Evolutionary conservation across 2,797 vertebrate species (phyloP).

Genomic region (Xenentodon cancila): DNA sequence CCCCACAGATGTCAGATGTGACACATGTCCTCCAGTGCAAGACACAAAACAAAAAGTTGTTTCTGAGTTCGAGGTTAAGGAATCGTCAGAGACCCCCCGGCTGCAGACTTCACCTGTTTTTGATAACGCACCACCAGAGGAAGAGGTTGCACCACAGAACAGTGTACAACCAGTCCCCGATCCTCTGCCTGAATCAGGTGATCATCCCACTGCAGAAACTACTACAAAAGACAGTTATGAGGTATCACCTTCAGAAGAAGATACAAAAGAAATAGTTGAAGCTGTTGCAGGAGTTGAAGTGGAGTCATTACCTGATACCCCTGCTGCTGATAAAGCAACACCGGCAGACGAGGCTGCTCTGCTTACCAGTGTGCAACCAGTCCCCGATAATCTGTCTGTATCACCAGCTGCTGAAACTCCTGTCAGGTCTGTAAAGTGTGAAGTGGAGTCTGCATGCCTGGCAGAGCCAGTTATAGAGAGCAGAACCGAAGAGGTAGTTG

Average conservation of each 20-base stretch:
- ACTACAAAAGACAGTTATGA: constrained; percentile 13
- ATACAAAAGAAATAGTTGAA: constrained; percentile 5
- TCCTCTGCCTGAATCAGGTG: neutral
- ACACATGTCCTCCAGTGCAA: too few species aligned
- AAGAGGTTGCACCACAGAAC: too few species aligned
- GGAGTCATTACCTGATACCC: neutral
- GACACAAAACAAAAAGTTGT: too few species aligned
- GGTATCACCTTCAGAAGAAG: neutral
- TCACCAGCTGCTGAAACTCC: constrained; percentile 5
- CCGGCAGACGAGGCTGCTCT: constrained; percentile 9
- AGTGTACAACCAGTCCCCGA: too few species aligned
- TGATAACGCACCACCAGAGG: too few species aligned
- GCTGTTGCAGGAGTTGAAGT: constrained; percentile 7
- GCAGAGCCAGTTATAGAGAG: constrained; percentile 12
- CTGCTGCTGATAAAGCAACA: constrained; percentile 12
- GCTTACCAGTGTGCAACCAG: constrained; percentile 2
- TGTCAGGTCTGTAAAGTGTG: constrained; percentile 4
- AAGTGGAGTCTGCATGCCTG: neutral
- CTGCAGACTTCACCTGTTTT: too few species aligned
- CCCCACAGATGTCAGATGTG: too few species aligned
- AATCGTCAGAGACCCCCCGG: neutral
- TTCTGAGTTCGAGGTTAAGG: too few species aligned
- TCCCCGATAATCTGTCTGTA: neutral
- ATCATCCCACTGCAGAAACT: neutral
- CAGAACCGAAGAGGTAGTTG: constrained; percentile 4